Conservation (phyloP, 2,888 invertebrate species). For the Gymnocheta viridis region DNA sequence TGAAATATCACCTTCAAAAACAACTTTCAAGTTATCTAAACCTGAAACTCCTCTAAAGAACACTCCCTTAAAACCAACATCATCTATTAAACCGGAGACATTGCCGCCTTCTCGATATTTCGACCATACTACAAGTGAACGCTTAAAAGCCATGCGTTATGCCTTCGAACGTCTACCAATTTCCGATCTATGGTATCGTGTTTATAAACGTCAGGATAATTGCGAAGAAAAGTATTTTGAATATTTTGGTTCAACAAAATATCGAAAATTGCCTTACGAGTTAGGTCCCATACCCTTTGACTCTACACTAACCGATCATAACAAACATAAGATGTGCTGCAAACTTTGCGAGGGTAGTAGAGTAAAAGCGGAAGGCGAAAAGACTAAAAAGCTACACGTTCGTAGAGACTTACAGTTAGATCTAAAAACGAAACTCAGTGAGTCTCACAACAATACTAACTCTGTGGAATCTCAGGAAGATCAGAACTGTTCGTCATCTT, state of each 20-base stretch:
- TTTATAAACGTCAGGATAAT: slow-evolving; percentile 89
- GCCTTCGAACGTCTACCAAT: slow-evolving; percentile 88
- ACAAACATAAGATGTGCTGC: slow-evolving; percentile 77
- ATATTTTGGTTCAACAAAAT: slow-evolving; percentile 81
- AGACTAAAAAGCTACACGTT: slow-evolving; percentile 28
- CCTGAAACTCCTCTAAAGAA: slow-evolving; percentile 24
- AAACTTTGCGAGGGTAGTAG: slow-evolving; percentile 81
- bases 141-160: slow-evolving; percentile 74
- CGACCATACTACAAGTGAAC: slow-evolving; percentile 76
- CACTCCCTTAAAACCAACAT: slow-evolving; percentile 27
- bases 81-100: slow-evolving; percentile 30
- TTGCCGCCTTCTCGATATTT: slow-evolving; percentile 69
- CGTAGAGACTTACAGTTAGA: slow-evolving; percentile 38
- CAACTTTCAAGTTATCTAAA: slow-evolving; percentile 8
- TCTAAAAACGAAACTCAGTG: slow-evolving; percentile 19
- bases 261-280: slow-evolving; percentile 87
- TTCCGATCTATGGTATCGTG: slow-evolving; percentile 90
- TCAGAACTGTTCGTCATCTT: slow-evolving; percentile 32
- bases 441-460: slow-evolving; percentile 7
- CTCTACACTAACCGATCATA: slow-evolving; percentile 81
- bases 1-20: slow-evolving; percentile 5
- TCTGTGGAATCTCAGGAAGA: slow-evolving; percentile 34
- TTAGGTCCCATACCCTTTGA: slow-evolving; percentile 85
- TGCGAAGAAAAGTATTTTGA: slow-evolving; percentile 86
- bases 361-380: slow-evolving; percentile 55